Conservation (phyloP, 2,797 vertebrate genomes). For the Fistularia tabacaria region DNA sequence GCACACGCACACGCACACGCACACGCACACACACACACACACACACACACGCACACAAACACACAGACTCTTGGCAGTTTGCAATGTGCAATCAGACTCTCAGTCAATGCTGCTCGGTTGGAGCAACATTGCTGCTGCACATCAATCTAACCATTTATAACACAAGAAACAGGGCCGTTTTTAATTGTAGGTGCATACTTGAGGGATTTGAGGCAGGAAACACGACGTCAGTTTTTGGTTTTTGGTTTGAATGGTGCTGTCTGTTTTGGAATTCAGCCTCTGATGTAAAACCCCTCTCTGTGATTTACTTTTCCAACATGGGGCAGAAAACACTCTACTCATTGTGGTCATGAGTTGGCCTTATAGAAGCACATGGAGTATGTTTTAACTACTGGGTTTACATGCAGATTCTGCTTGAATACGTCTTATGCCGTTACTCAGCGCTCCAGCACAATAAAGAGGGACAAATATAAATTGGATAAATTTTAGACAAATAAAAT, state of each 20-base stretch:
- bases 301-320: slow-evolving; percentile 46
- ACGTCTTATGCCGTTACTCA: not conserved
- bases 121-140: no score
- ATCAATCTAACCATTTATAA: not conserved
- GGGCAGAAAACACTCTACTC: slow-evolving; percentile 57
- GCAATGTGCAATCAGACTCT: no score
- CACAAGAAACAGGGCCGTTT: not conserved
- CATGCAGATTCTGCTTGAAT: slow-evolving; percentile 11
- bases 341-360: slow-evolving; percentile 49
- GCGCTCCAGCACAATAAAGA: not conserved
- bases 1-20: no score
- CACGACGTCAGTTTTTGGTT: slow-evolving; percentile 1
- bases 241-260: slow-evolving; percentile 34
- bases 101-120: no score
- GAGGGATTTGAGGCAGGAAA: slow-evolving; percentile 3
- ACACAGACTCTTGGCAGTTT: no score
- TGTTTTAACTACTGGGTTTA: slow-evolving; percentile 34
- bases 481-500: no score
- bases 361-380: slow-evolving; percentile 53
- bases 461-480: no score
- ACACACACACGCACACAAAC: no score
- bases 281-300: slow-evolving; percentile 53
- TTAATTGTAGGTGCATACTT: slow-evolving; percentile 4
- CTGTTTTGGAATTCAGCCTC: slow-evolving; percentile 29
- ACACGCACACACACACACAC: no score